Base-by-base conservation (phyloP, 2,797 vertebrate species). In the Eurystomus glaucurus region DNA sequence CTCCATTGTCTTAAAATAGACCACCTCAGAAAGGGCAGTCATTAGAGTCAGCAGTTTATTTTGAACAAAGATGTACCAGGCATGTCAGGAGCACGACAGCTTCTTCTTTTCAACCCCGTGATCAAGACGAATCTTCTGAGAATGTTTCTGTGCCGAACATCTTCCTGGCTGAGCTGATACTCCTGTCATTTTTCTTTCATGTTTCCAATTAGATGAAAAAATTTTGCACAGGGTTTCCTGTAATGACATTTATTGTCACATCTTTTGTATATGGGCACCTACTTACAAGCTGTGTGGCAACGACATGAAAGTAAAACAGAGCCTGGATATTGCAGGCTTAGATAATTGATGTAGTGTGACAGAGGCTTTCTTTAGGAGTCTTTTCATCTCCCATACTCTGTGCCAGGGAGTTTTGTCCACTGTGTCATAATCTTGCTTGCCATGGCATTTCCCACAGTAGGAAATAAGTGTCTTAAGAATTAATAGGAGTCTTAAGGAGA, bases 1-100 rank as follows among this genome's bases (percentile, higher is more conserved):
- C 58, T 81, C 46, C 66, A 16, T 35, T 80, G 61, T 43, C 82
- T 85, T 77, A 91, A 95, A 96, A 95, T 48, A 97, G 68, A 57
- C 31, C 10, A 11, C 23, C 29, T 86, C 90, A 93, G 94, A 90
- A 91, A 72, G 79, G 39, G 15, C 68, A 91, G 37, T 88, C 85
- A 69, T 90, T 86, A 81, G 22, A 94, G 33, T 60, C 87, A 91
- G 78, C 82, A 90, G 84, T 71, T 93, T 74, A 78, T 90, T 90
- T 57, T 65, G 57, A 93, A 61, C 4, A 60, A 57, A 84, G 54
- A 88, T 85, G 71, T 35, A 48, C 37, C 39, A 65, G 45, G 50
- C 37, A 37, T 35, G 60, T 85, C 72, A 78, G 26, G 50, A 83
- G 43, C 26, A 48, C 0, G 0, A 51, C 26, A 69, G 26, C 39